A percentile compares a stretch with the other conserved stretches of the same genome.
phyloP scores from a whole-genome alignment of 2,888 invertebrate genomes.

The Trissolcus japonicus region DNA sequence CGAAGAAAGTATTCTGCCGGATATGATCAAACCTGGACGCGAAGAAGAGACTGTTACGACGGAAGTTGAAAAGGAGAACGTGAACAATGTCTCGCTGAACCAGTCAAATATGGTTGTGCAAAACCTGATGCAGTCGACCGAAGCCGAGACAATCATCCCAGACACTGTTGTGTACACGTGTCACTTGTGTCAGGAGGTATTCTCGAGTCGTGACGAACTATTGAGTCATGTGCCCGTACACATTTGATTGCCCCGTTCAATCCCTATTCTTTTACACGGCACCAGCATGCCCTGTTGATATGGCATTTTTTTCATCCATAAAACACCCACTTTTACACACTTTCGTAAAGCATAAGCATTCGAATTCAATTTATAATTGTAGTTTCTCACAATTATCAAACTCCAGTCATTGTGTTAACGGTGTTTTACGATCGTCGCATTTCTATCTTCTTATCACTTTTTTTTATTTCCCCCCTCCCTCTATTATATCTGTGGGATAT shows the following conservation, averaged over 20 bases:
- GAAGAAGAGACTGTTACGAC: conserved; percentile 51
- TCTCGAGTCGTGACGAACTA: conserved; percentile 84
- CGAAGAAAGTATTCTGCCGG: conserved; percentile 69
- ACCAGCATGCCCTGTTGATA: neutral
- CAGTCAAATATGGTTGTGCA: conserved; percentile 63
- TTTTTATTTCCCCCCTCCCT: neutral
- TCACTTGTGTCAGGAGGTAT: conserved; percentile 89
- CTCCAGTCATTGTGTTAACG: too few species aligned
- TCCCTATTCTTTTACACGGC: too few species aligned
- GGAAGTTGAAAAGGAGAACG: conserved; percentile 45
- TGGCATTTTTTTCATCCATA: conserved; percentile 6
- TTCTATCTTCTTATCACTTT: neutral
- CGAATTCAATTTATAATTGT: too few species aligned
- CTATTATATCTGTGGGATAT: conserved; percentile 7
- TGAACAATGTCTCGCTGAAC: conserved; percentile 67
- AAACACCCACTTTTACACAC: neutral
- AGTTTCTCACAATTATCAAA: too few species aligned
- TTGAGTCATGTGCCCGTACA: conserved; percentile 89
- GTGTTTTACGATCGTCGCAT: neutral
- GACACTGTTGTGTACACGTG: conserved; percentile 82
- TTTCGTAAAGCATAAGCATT: too few species aligned
- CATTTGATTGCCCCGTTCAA: conserved; percentile 79
- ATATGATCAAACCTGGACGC: conserved; percentile 63
- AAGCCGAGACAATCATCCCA: conserved; percentile 77
- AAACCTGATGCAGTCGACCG: conserved; percentile 73